These are phyloP conservation scores for Stegastes partitus DNA, from an alignment of 2,113 vertebrate genomes.

Conservation along the genomic window DNA sequence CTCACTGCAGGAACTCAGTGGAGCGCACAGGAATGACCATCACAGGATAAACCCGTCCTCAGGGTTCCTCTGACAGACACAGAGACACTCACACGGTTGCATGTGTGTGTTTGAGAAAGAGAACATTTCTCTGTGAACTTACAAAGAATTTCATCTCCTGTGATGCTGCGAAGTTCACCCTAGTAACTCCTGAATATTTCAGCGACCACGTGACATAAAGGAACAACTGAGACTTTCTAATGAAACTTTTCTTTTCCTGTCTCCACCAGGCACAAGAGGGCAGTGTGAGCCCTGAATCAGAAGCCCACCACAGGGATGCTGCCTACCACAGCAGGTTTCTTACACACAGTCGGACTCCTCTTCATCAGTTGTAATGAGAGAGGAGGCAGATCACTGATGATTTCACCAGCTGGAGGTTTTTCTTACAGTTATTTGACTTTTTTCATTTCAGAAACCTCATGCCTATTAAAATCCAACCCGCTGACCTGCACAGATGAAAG, in stretches of 20 bases:
- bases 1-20: slow-evolving; percentile 56
- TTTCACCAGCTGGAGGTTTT: slow-evolving; percentile 10
- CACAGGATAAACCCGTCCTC: slow-evolving; percentile 76
- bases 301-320: not conserved
- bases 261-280: slow-evolving; percentile 59
- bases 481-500: slow-evolving; percentile 10
- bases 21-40: slow-evolving; percentile 75
- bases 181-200: not conserved
- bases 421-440: not conserved
- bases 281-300: slow-evolving; percentile 26
- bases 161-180: not conserved
- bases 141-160: slow-evolving; percentile 11
- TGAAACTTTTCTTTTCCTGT: not conserved
- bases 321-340: not conserved
- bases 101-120: not conserved
- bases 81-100: not conserved
- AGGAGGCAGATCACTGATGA: not conserved
- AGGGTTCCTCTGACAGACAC: slow-evolving; percentile 44
- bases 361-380: slow-evolving; percentile 20
- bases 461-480: slow-evolving; percentile 6
- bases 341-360: not conserved
- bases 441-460: slow-evolving; percentile 3
- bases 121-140: not conserved
- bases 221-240: not conserved
- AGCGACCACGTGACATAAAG: slow-evolving; percentile 30